Conservation (phyloP, 2,888 invertebrate genomes). For the Cryptus armator region DNA sequence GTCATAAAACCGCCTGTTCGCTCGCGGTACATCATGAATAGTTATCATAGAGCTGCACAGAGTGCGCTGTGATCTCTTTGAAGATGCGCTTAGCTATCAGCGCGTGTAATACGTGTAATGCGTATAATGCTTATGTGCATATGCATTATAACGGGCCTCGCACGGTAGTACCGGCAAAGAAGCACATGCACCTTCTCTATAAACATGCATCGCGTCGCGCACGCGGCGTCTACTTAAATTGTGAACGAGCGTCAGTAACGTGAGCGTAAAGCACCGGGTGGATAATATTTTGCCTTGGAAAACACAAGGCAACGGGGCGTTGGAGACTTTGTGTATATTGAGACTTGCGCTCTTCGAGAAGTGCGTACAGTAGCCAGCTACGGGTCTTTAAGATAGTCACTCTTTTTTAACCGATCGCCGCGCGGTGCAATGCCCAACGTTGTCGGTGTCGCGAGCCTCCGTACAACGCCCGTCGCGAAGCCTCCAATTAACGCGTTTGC, state of each 20-base stretch:
- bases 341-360: conserved; percentile 12
- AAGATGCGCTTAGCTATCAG: conserved; percentile 8
- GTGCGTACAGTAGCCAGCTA: conserved; percentile 9
- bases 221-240: not conserved
- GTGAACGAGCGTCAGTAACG: not conserved
- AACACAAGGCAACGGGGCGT: conserved; percentile 67
- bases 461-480: conserved; percentile 55
- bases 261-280: conserved; percentile 43
- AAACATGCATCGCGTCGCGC: not conserved
- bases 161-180: not conserved
- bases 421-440: conserved; percentile 37
- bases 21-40: not conserved
- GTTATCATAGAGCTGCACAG: not conserved
- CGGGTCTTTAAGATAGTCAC: conserved; percentile 74
- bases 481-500: conserved; percentile 81
- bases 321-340: not conserved
- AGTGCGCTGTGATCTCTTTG: conserved; percentile 11
- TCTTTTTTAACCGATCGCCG: conserved; percentile 75
- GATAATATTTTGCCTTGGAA: conserved; percentile 74
- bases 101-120: conserved; percentile 4
- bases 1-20: not conserved
- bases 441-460: conserved; percentile 35
- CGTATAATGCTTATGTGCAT: conserved; percentile 13
- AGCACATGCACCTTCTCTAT: conserved; percentile 13
- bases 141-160: conserved; percentile 5